Conservation (phyloP, 2,797 vertebrate species). For the Serranus cabrilla region DNA sequence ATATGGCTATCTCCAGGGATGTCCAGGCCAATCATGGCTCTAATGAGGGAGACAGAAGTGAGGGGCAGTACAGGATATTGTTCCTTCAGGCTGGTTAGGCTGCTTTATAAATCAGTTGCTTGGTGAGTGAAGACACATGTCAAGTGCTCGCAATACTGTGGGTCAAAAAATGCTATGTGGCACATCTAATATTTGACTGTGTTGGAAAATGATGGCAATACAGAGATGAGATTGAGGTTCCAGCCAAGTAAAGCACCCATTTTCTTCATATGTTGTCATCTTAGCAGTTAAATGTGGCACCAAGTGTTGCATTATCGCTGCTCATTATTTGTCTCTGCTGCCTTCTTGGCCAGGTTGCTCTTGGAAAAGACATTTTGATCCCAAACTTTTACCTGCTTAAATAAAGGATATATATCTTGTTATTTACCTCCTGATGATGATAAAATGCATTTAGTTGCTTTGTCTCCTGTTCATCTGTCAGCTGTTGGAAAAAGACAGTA, state of each 20-base stretch:
- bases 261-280: background rate
- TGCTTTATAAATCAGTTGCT: slow-evolving; percentile 71
- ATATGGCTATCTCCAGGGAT: slow-evolving; percentile 72
- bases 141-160: slow-evolving; percentile 46
- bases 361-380: too few relatives aligned
- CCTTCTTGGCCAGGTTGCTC: background rate
- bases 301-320: background rate
- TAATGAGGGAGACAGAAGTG: slow-evolving; percentile 76
- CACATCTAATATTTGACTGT: slow-evolving; percentile 49
- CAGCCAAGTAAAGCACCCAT: background rate
- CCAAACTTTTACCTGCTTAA: too few relatives aligned
- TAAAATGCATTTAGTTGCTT: background rate
- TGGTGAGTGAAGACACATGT: slow-evolving; percentile 68
- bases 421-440: too few relatives aligned
- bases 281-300: background rate
- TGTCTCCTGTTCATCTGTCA: background rate
- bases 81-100: slow-evolving; percentile 72
- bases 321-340: background rate
- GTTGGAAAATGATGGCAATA: slow-evolving; percentile 18
- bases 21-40: slow-evolving; percentile 75
- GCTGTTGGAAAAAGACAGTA: background rate
- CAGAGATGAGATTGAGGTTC: slow-evolving; percentile 19
- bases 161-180: slow-evolving; percentile 63
- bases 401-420: too few relatives aligned
- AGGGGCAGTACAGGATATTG: slow-evolving; percentile 66